These are phyloP conservation scores for Hyppa rectilinea DNA, from an alignment of 2,888 invertebrate genomes.

Conservation along the genomic window DNA sequence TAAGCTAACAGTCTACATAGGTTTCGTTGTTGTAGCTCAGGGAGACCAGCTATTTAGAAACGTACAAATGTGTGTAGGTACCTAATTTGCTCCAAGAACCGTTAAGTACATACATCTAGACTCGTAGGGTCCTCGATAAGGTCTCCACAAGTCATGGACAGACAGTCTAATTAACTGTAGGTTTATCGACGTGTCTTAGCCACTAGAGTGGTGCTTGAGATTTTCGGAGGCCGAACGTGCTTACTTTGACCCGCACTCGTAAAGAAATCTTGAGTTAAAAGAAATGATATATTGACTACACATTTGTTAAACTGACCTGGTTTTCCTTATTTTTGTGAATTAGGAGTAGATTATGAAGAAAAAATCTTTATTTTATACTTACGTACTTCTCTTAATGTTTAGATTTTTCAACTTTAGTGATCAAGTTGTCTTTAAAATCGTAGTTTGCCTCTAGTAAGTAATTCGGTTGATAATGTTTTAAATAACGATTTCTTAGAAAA, in stretches of 20 bases:
- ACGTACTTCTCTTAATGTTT: not conserved
- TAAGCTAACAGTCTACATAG: too few species aligned
- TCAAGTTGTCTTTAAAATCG: not conserved
- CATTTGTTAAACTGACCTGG: not conserved
- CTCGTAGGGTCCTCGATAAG: constrained; percentile 38
- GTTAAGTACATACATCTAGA: constrained; percentile 26
- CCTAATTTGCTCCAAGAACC: constrained; percentile 15
- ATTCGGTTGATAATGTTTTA: not conserved
- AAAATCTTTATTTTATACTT: too few species aligned
- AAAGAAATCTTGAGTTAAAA: constrained; percentile 11
- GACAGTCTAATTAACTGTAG: constrained; percentile 55
- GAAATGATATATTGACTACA: not conserved
- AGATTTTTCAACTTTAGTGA: not conserved
- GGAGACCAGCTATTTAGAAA: too few species aligned
- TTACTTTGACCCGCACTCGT: constrained; percentile 38
- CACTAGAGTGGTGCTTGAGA: constrained; percentile 34
- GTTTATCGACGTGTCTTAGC: constrained; percentile 45
- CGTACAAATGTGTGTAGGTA: not conserved
- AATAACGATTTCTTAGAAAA: too few species aligned
- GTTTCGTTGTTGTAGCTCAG: too few species aligned
- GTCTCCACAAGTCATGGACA: constrained; percentile 43
- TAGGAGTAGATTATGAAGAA: not conserved
- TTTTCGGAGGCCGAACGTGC: constrained; percentile 41
- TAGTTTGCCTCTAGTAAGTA: not conserved
- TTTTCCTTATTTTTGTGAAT: not conserved